A percentile compares a stretch with the other conserved stretches of the same genome.
These are phyloP conservation scores for Antheraea pernyi DNA, from an alignment of 1,140 invertebrate species.

Conservation along the genomic window DNA sequence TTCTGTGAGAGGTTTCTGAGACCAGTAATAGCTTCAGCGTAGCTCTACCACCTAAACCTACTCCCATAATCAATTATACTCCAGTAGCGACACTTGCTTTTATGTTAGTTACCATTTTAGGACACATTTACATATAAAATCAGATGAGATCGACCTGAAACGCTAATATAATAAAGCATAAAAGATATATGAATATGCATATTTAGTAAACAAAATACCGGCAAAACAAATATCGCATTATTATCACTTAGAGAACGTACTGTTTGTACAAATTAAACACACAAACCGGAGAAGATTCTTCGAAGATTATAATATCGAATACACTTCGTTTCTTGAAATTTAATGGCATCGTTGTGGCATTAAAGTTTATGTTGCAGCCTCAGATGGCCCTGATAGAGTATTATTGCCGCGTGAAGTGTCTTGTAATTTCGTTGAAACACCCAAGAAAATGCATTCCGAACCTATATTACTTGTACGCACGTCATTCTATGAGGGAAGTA, in stretches of 20 bases:
- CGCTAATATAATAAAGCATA: no score
- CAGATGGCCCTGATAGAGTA: not conserved
- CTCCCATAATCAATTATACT: no score
- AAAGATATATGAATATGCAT: no score
- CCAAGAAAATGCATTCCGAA: conserved; percentile 2
- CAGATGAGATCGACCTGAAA: no score
- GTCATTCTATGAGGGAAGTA: not conserved
- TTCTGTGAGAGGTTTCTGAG: no score
- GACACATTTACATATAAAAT: no score
- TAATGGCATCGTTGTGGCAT: conserved; percentile 1
- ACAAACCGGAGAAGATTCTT: not conserved
- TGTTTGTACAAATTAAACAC: not conserved
- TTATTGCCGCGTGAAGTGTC: conserved; percentile 4
- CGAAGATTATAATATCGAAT: not conserved
- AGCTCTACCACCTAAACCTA: no score
- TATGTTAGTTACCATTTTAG: no score
- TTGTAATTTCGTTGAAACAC: conserved; percentile 9
- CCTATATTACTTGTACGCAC: not conserved
- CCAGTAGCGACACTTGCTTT: no score
- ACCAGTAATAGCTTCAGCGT: no score
- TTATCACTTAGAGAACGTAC: not conserved
- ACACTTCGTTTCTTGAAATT: not conserved
- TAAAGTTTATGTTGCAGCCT: not conserved
- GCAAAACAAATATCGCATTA: not conserved
- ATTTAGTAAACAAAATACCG: not conserved